A percentile compares a stretch with the other conserved stretches of the same genome.
Evolutionary conservation across 37 sponge, comb jelly and placozoan species (phyloP).

Genomic region (Spongilla lacustris): DNA sequence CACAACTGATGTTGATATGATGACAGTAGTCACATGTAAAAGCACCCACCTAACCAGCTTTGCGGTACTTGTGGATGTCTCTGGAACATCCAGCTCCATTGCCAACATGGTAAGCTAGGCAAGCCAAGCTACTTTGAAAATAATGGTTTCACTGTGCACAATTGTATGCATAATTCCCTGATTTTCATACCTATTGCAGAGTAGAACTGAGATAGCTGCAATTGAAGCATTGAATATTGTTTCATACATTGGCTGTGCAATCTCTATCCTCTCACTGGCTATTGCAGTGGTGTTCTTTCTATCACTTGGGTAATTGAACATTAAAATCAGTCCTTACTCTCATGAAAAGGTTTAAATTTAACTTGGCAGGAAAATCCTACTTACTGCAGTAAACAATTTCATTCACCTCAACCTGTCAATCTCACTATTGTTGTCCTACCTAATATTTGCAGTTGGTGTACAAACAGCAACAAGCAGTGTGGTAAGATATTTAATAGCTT

Average conservation of each 20-base stretch:
- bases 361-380: slow-evolving; percentile 37
- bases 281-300: slow-evolving; percentile 50
- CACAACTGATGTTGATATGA: not conserved
- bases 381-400: slow-evolving; percentile 49
- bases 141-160: too few species aligned
- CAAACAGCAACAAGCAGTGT: slow-evolving; percentile 18
- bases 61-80: slow-evolving; percentile 74
- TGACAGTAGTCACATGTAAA: slow-evolving; percentile 14
- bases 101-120: not conserved
- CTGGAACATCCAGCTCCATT: slow-evolving; percentile 17
- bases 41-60: slow-evolving; percentile 65
- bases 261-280: slow-evolving; percentile 63
- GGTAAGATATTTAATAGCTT: not conserved
- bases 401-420: slow-evolving; percentile 70
- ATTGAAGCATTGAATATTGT: slow-evolving; percentile 24
- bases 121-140: too few species aligned
- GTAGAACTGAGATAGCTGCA: not conserved
- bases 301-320: slow-evolving; percentile 39
- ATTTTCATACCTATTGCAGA: not conserved
- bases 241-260: slow-evolving; percentile 67
- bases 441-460: slow-evolving; percentile 42
- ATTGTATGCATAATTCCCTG: not conserved
- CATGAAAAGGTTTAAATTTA: not conserved
- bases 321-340: not conserved
- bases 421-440: slow-evolving; percentile 37